Percentiles rank a stretch among this genome's conserved stretches.
phyloP scores from a whole-genome alignment of 1,140 invertebrate genomes.

The Drosophila pachea region DNA sequence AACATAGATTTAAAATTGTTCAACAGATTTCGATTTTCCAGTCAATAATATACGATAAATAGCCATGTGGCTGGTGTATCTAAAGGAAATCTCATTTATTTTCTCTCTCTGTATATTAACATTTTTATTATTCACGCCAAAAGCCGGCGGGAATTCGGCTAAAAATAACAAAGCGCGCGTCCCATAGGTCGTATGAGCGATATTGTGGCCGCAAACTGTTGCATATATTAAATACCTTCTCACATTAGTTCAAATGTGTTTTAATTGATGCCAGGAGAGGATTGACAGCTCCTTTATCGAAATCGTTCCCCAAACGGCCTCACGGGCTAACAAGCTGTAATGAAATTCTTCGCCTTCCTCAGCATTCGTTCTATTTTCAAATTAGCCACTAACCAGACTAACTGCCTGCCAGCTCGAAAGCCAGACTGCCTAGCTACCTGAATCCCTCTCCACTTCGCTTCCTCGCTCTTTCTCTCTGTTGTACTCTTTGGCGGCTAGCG shows the following conservation, averaged over 20 bases:
- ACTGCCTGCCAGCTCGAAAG: conserved; percentile 33
- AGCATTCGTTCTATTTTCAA: conserved; percentile 48
- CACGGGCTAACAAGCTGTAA: conserved; percentile 37
- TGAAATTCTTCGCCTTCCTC: conserved; percentile 34
- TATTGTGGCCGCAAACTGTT: conserved; percentile 11
- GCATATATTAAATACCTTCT: conserved; percentile 32
- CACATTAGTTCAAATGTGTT: background rate
- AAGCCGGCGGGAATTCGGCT: conserved; percentile 24
- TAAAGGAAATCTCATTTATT: too few species aligned
- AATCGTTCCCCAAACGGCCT: background rate
- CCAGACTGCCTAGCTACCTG: background rate
- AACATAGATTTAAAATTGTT: conserved; percentile 17
- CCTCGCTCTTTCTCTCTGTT: background rate
- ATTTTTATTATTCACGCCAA: conserved; percentile 37
- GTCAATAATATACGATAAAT: conserved; percentile 5
- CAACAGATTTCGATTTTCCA: conserved; percentile 26
- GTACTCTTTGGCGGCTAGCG: conserved; percentile 4
- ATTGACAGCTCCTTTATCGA: background rate
- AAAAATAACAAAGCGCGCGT: background rate
- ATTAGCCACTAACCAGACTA: conserved; percentile 59
- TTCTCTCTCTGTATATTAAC: background rate
- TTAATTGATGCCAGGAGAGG: conserved; percentile 2
- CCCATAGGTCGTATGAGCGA: conserved; percentile 41
- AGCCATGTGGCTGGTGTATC: background rate
- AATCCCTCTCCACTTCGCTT: too few species aligned